These are phyloP conservation scores for Prochilodus magdalenae DNA, from an alignment of 2,113 vertebrate genomes.

Conservation along the genomic window DNA sequence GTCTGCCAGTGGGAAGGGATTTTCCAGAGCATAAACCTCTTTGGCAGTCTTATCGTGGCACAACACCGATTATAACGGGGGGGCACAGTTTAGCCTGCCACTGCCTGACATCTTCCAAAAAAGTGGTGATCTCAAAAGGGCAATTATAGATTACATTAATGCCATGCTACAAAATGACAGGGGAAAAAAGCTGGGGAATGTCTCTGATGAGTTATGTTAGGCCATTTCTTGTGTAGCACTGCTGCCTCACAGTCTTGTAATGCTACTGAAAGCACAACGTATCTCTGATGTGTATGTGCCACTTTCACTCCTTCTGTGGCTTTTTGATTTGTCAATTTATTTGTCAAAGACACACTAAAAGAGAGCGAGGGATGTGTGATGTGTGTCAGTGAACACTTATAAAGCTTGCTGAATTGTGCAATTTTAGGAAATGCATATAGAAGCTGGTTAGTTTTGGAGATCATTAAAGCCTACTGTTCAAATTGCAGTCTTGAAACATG, in stretches of 20 bases:
- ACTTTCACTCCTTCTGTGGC: neutral
- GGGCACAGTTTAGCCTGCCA: neutral
- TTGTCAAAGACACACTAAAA: neutral
- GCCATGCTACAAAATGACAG: neutral
- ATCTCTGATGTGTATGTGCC: slow-evolving; percentile 10
- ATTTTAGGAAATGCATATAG: neutral
- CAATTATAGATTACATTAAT: slow-evolving; percentile 18
- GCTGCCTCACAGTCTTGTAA: neutral
- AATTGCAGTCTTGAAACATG: neutral
- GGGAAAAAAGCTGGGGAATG: neutral
- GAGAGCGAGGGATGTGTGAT: neutral
- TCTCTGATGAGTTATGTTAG: neutral
- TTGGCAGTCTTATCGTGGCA: slow-evolving; percentile 34
- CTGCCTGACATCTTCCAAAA: slow-evolving; percentile 29
- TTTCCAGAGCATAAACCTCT: slow-evolving; percentile 47
- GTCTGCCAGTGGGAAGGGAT: slow-evolving; percentile 30
- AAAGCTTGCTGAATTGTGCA: neutral
- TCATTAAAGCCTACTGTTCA: neutral
- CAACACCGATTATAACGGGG: slow-evolving; percentile 21
- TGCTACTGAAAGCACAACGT: neutral
- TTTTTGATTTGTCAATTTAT: slow-evolving; percentile 1
- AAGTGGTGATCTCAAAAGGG: slow-evolving; percentile 25
- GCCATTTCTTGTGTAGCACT: no score
- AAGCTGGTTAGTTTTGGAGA: neutral
- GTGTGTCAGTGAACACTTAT: neutral